Evolutionary conservation across 2,113 vertebrate species (phyloP).

Genomic region (Marmota flaviventris): DNA sequence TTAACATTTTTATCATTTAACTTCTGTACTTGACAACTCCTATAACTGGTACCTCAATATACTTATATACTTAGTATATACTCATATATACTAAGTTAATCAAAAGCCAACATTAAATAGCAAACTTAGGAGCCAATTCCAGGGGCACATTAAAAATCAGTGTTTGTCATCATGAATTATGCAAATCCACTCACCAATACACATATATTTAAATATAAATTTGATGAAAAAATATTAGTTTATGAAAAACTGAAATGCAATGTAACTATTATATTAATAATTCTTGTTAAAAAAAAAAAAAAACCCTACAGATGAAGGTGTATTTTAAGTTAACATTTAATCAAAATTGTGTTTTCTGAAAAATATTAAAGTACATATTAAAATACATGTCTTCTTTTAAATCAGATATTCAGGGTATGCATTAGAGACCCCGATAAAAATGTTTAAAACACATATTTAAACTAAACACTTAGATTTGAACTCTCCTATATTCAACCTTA

Average conservation of each 20-base stretch:
- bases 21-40: neutral
- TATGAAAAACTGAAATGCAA: slow-evolving; percentile 38
- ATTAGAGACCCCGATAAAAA: neutral
- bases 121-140: slow-evolving; percentile 5
- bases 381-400: neutral
- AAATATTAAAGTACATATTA: slow-evolving; percentile 12
- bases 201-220: slow-evolving; percentile 45
- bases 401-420: neutral
- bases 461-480: neutral
- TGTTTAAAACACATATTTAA: slow-evolving; percentile 16
- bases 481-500: neutral
- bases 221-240: neutral
- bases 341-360: slow-evolving; percentile 12
- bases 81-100: neutral
- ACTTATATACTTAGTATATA: neutral
- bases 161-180: neutral
- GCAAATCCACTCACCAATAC: neutral
- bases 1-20: neutral
- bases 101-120: neutral
- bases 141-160: slow-evolving; percentile 18
- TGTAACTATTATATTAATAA: slow-evolving; percentile 22
- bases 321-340: slow-evolving; percentile 42
- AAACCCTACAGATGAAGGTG: neutral
- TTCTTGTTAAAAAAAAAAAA: neutral
- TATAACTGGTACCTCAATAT: neutral